Conservation (phyloP, 2,888 invertebrate species). For the Eremobia ochroleuca region DNA sequence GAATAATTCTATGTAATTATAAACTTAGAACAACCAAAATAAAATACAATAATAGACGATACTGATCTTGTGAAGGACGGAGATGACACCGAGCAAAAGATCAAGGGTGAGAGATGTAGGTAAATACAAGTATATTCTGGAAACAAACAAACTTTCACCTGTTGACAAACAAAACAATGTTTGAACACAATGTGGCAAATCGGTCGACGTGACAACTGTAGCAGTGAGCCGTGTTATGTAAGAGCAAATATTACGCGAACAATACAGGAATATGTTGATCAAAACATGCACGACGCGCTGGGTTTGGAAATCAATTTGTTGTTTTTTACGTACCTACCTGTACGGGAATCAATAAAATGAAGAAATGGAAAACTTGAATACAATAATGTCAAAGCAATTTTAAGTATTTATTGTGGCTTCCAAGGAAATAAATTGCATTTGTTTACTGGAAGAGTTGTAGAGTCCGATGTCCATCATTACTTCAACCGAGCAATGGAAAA, state of each 20-base stretch:
- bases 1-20: conserved; percentile 18
- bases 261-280: conserved; percentile 47
- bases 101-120: conserved; percentile 21
- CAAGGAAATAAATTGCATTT: conserved; percentile 1
- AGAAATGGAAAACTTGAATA: conserved; percentile 27
- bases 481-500: neutral
- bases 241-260: conserved; percentile 24
- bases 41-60: neutral
- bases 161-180: conserved; percentile 47
- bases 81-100: conserved; percentile 20
- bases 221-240: conserved; percentile 33
- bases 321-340: conserved; percentile 17
- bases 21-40: conserved; percentile 7
- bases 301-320: conserved; percentile 16
- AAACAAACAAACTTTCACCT: conserved; percentile 45
- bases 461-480: neutral
- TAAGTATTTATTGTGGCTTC: conserved; percentile 5
- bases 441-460: conserved; percentile 2
- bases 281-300: conserved; percentile 19
- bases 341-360: conserved; percentile 23
- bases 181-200: conserved; percentile 43
- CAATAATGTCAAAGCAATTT: conserved; percentile 23
- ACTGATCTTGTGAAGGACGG: neutral
- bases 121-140: conserved; percentile 13
- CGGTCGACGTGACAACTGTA: conserved; percentile 37